Conservation (phyloP, 2,113 vertebrate species). For the Pavo muticus region DNA sequence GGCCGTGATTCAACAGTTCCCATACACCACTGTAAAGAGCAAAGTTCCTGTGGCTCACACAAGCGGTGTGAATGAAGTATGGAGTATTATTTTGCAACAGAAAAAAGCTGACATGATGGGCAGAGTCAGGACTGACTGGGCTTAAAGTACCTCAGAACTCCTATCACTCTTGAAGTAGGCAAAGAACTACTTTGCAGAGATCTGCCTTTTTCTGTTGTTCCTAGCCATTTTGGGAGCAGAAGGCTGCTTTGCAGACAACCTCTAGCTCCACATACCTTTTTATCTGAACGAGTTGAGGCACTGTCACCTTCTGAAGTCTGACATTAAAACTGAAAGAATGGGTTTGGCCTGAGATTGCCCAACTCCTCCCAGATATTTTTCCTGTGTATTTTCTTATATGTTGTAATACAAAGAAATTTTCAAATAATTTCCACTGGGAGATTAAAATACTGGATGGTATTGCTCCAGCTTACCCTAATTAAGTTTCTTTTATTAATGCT, state of each 20-base stretch:
- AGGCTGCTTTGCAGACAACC: neutral
- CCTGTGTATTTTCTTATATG: neutral
- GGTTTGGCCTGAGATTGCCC: neutral
- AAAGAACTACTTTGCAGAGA: neutral
- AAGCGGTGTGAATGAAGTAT: neutral
- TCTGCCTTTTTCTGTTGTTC: neutral
- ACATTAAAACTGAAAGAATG: fast-evolving
- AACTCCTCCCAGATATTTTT: neutral
- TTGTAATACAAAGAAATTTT: neutral
- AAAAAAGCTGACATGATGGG: neutral
- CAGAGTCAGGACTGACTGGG: neutral
- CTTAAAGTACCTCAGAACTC: neutral
- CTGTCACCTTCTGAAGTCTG: neutral
- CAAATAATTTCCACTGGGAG: neutral
- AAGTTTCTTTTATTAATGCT: neutral
- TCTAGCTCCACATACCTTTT: neutral
- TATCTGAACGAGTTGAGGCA: neutral
- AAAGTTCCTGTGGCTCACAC: neutral
- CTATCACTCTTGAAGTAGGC: neutral
- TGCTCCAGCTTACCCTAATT: neutral
- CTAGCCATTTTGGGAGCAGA: fast-evolving
- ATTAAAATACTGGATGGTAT: neutral
- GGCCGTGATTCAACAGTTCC: too few species aligned
- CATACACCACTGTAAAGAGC: neutral
- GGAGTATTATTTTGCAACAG: neutral